A percentile compares a stretch with the other conserved stretches of the same genome.
These are phyloP conservation scores for Otocyon megalotis DNA, from an alignment of 2,113 vertebrate species.

Conservation along the genomic window DNA sequence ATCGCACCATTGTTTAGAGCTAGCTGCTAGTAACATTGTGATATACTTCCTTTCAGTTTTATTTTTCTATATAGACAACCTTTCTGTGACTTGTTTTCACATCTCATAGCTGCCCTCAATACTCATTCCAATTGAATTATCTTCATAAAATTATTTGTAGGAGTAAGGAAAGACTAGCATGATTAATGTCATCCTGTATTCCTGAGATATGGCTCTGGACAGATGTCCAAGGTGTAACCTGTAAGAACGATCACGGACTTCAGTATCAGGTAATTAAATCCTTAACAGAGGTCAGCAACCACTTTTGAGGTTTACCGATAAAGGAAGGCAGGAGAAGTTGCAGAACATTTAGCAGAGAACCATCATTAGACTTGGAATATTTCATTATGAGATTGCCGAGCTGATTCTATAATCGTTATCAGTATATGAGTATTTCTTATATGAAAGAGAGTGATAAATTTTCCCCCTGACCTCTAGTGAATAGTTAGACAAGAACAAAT, in stretches of 20 bases:
- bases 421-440: constrained; percentile 11
- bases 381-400: constrained; percentile 40
- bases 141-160: constrained; percentile 51
- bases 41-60: background rate
- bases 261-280: constrained; percentile 30
- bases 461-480: background rate
- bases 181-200: constrained; percentile 37
- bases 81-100: constrained; percentile 57
- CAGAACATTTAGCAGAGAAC: constrained; percentile 44
- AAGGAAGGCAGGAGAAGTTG: constrained; percentile 50
- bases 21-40: background rate
- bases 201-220: background rate
- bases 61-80: background rate
- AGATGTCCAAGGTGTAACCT: background rate
- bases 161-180: background rate
- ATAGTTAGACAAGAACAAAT: constrained; percentile 52
- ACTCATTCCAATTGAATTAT: constrained; percentile 40
- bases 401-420: constrained; percentile 61
- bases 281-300: background rate
- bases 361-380: constrained; percentile 21
- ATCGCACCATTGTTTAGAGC: background rate
- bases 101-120: constrained; percentile 44
- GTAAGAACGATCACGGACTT: background rate
- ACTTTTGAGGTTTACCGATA: constrained; percentile 45
- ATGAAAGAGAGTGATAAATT: constrained; percentile 27